Percentiles rank a stretch among this genome's conserved stretches.
Evolutionary conservation across 2,888 invertebrate genomes (phyloP).

Genomic region (Pegoplata infirma): DNA sequence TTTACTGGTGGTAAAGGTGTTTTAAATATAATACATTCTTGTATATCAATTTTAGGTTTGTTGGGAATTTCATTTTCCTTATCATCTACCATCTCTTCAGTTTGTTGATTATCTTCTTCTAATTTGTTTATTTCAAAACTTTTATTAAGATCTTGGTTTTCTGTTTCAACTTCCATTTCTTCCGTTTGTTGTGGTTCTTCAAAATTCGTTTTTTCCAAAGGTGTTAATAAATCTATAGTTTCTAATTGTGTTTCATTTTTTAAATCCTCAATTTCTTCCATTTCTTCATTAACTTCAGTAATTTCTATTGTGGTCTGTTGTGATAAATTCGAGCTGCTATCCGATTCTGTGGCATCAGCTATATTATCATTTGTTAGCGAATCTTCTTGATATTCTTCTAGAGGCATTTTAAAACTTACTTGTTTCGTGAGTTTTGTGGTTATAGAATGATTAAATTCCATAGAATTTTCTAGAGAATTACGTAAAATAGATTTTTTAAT

Average conservation of each 20-base stretch:
- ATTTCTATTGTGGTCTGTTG: neutral
- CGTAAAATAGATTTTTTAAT: constrained; percentile 55
- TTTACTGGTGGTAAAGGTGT: constrained; percentile 18
- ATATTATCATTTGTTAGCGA: constrained; percentile 4
- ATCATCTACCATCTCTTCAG: neutral
- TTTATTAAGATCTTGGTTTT: too few relatives aligned
- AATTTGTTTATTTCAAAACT: too few relatives aligned
- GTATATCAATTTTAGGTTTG: constrained; percentile 42
- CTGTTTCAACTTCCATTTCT: neutral
- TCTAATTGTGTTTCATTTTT: constrained; percentile 20
- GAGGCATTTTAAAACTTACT: constrained; percentile 47
- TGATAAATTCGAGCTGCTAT: neutral
- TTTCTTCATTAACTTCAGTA: neutral
- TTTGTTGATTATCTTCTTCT: neutral
- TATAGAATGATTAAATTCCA: constrained; percentile 35
- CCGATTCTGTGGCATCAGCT: neutral
- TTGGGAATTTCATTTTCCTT: neutral
- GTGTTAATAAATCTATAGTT: constrained; percentile 46
- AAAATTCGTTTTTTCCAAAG: too few relatives aligned
- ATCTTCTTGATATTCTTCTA: constrained; percentile 45
- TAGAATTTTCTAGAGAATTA: constrained; percentile 26
- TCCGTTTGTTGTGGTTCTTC: neutral
- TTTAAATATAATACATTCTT: constrained; percentile 51
- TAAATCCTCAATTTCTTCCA: constrained; percentile 11
- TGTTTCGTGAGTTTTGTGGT: constrained; percentile 50